Conservation (phyloP, 2,797 vertebrate species). For the Leptatherina wallacei region DNA sequence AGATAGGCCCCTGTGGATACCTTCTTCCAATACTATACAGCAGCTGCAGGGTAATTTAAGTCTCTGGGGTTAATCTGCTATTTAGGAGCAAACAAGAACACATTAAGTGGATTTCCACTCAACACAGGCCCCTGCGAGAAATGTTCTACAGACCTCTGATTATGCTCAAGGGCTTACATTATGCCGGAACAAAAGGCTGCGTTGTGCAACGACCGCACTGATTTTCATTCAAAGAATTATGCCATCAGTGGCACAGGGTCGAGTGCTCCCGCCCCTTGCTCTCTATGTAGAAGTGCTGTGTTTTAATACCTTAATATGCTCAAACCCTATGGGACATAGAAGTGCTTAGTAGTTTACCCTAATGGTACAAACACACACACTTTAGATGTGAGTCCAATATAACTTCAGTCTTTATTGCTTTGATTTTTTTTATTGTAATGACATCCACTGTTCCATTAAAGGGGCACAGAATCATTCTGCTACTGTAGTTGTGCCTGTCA, state of each 20-base stretch:
- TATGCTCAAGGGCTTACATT: slow-evolving; percentile 45
- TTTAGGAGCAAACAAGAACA: slow-evolving; percentile 66
- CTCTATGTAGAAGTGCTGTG: slow-evolving; percentile 16
- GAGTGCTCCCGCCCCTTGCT: slow-evolving; percentile 16
- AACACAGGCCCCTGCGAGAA: slow-evolving; percentile 28
- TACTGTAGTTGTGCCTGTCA: slow-evolving; percentile 26
- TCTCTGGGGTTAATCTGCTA: slow-evolving; percentile 63
- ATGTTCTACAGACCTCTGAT: slow-evolving; percentile 45
- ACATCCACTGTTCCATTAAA: slow-evolving; percentile 1
- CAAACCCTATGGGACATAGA: neutral
- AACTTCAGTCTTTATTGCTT: slow-evolving; percentile 5
- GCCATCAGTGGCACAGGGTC: slow-evolving; percentile 11
- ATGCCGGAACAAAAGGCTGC: slow-evolving; percentile 35
- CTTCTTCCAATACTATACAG: slow-evolving; percentile 44
- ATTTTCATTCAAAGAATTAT: slow-evolving; percentile 48
- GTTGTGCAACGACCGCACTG: slow-evolving; percentile 23
- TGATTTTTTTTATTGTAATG: slow-evolving; percentile 6
- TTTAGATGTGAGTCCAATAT: slow-evolving; percentile 1
- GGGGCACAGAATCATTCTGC: slow-evolving; percentile 6
- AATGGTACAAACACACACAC: slow-evolving; percentile 3
- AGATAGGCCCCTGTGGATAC: slow-evolving; percentile 32
- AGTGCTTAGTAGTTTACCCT: slow-evolving; percentile 10
- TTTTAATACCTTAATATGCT: slow-evolving; percentile 26
- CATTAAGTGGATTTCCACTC: slow-evolving; percentile 60
- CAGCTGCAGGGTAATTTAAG: slow-evolving; percentile 48